Conservation (phyloP, 2,113 vertebrate species). For the Xiphorhynchus elegans region DNA sequence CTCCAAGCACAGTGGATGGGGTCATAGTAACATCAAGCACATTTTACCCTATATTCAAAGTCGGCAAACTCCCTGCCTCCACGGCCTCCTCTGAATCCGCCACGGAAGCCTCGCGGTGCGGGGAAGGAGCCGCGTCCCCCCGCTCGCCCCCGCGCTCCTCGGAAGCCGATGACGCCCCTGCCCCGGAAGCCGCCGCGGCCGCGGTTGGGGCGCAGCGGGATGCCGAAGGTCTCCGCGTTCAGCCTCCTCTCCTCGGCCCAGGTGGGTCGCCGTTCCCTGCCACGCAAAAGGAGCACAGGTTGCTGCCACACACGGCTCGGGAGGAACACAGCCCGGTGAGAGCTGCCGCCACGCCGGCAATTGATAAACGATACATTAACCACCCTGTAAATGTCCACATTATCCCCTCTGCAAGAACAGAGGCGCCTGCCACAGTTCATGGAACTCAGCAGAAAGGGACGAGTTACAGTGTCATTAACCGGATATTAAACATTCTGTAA, state of each 20-base stretch:
- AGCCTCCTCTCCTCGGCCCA: slow-evolving; percentile 96
- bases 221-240: slow-evolving; percentile 95
- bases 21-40: fast-evolving
- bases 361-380: neutral
- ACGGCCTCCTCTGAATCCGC: slow-evolving; percentile 86
- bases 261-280: slow-evolving; percentile 91
- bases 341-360: neutral
- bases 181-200: slow-evolving; percentile 90
- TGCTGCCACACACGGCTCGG: neutral
- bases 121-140: slow-evolving; percentile 82
- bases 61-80: slow-evolving; percentile 93
- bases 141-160: slow-evolving; percentile 85
- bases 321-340: neutral
- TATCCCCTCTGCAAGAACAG: neutral
- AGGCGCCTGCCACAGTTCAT: neutral
- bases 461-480: neutral
- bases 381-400: neutral
- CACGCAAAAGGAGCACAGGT: neutral
- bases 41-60: slow-evolving; percentile 92
- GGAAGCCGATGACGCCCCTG: slow-evolving; percentile 87
- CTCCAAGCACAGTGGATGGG: fast-evolving
- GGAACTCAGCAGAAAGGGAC: neutral
- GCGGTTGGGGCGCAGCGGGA: slow-evolving; percentile 88
- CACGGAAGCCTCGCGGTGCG: slow-evolving; percentile 87
- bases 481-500: neutral